Evolutionary conservation across 2,888 invertebrate species (phyloP).

Genomic region (Diadegma fenestrale): DNA sequence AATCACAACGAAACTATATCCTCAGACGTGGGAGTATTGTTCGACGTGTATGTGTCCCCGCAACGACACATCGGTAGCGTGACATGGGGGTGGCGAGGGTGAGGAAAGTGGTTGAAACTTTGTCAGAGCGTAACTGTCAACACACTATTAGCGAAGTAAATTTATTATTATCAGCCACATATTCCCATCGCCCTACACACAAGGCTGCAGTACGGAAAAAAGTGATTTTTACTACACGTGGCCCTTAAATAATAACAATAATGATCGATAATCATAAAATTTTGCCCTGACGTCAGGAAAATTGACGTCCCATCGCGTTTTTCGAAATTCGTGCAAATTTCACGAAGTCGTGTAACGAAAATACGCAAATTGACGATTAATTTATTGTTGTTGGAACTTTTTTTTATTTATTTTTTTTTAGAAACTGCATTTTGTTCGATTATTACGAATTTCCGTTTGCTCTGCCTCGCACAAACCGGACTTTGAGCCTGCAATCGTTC

Average conservation of each 20-base stretch:
- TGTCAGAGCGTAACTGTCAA: conserved; percentile 12
- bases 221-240: not conserved
- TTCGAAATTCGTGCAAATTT: not conserved
- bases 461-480: not conserved
- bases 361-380: no score
- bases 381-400: no score
- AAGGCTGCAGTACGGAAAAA: conserved; percentile 8
- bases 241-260: not conserved
- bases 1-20: not conserved
- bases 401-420: not conserved
- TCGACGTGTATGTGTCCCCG: not conserved
- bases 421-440: not conserved
- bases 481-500: not conserved
- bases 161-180: not conserved
- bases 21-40: not conserved
- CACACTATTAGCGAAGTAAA: not conserved
- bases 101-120: conserved; percentile 17
- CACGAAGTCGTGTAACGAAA: not conserved
- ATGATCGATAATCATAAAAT: not conserved
- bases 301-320: not conserved
- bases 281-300: no score
- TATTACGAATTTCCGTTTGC: not conserved
- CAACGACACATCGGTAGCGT: not conserved
- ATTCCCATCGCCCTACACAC: not conserved
- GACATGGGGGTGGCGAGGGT: no score